Evolutionary conservation across 1,140 invertebrate genomes (phyloP), one percentile per base, ranked within the genome.

Genomic region (Anadara kagoshimensis): DNA sequence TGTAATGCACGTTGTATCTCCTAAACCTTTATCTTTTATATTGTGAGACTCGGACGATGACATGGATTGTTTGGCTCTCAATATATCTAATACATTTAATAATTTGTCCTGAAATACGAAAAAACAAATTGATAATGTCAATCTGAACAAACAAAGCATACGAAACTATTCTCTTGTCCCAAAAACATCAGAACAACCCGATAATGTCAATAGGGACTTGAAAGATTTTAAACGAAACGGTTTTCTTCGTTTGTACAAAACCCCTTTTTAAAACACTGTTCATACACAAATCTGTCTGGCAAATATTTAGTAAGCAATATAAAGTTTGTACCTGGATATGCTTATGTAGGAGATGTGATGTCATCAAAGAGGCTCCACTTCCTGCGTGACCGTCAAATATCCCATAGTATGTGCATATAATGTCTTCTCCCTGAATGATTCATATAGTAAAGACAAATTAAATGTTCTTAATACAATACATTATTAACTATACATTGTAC

Each of bases 381-480:
- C 95, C 95, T 61, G 94, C 95, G 91, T 96, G 95, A 2, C 95
- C 95, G 90, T 96, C 95, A 90, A 96, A 96, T 79, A 96, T 92
- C 45, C 92, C 94, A 91, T 95, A 96, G 88, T 95, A 94, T 24
- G 93, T 91, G 80, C 94, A 94, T 53, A 92, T 92, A 74, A 93
- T 76, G 62, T 78, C 54, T 20, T 73, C 56, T 22, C 74, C 54
- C 43, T 75, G 43, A 63, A 69, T 41, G n/a, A n/a, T n/a, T n/a
- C n/a, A n/a, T n/a, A 11, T 24, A 61, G 12, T 26, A 43, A 20
- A 61, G 0, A 61, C 5, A 49, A 18, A n/a, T 43, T 24, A 43
- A 61, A 18, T 58, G 26, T 58, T 12, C 36, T 58, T 29, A 24
- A 12, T 36, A 29, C 2, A 49, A 11, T 49, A 49, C 16, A 49